A percentile compares a stretch with the other conserved stretches of the same genome.
Conservation (phyloP, 2,888 invertebrate genomes). For the Campoplex nolae region DNA sequence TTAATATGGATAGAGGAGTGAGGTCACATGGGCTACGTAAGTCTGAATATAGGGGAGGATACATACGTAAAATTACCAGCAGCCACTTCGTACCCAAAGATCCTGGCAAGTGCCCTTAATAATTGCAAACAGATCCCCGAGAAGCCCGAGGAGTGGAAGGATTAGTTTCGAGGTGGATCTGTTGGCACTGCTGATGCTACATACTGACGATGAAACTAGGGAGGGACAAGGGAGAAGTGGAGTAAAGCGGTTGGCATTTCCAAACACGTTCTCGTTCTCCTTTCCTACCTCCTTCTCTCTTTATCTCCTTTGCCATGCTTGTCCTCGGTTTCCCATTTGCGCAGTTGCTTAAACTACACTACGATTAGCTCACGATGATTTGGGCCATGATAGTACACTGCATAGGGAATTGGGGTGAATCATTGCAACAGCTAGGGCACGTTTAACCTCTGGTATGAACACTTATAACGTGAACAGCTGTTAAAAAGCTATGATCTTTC, state of each 20-base stretch:
- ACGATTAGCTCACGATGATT: slow-evolving; percentile 73
- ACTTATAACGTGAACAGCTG: neutral
- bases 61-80: slow-evolving; percentile 66
- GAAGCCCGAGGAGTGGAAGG: slow-evolving; percentile 65
- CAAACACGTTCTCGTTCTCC: slow-evolving; percentile 50
- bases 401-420: slow-evolving; percentile 63
- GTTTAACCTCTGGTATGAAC: slow-evolving; percentile 4
- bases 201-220: slow-evolving; percentile 36
- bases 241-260: slow-evolving; percentile 56
- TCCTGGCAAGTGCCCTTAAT: slow-evolving; percentile 74
- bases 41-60: slow-evolving; percentile 49
- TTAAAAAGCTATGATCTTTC: neutral
- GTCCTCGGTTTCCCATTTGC: slow-evolving; percentile 51
- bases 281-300: neutral
- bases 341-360: slow-evolving; percentile 61
- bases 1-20: slow-evolving; percentile 68
- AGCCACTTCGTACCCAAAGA: slow-evolving; percentile 69
- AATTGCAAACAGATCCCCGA: slow-evolving; percentile 73
- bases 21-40: slow-evolving; percentile 23
- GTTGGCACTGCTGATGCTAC: slow-evolving; percentile 40
- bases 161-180: slow-evolving; percentile 67
- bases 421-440: slow-evolving; percentile 5
- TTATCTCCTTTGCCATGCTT: slow-evolving; percentile 12
- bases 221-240: slow-evolving; percentile 36
- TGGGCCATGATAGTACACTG: slow-evolving; percentile 65